These are phyloP conservation scores for Brenthis ino DNA, from an alignment of 2,888 invertebrate species.

Conservation along the genomic window DNA sequence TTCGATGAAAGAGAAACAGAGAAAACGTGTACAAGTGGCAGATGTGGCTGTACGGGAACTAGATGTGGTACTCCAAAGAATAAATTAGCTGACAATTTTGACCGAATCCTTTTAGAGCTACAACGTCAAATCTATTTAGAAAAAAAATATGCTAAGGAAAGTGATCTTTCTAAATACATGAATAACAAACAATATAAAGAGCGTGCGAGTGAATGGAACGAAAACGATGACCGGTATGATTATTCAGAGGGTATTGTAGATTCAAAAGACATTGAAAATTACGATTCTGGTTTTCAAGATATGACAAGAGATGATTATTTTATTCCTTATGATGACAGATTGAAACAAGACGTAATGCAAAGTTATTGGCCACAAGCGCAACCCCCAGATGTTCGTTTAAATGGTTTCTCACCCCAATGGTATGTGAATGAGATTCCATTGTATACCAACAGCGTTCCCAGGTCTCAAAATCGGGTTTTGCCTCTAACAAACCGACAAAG, in stretches of 20 bases:
- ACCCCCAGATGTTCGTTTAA: slow-evolving; percentile 9
- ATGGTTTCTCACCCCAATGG: slow-evolving; percentile 44
- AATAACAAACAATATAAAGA: neutral
- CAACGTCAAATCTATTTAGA: slow-evolving; percentile 37
- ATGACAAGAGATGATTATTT: slow-evolving; percentile 21
- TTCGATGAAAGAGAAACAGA: slow-evolving; percentile 23
- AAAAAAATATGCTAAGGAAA: neutral
- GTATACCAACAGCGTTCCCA: slow-evolving; percentile 24
- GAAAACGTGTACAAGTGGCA: slow-evolving; percentile 36
- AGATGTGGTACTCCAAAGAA: slow-evolving; percentile 29
- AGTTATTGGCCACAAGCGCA: neutral
- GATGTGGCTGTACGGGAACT: slow-evolving; percentile 39
- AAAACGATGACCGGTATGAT: neutral
- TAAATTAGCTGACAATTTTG: slow-evolving; percentile 39
- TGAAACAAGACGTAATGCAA: neutral
- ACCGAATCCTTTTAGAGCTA: slow-evolving; percentile 43
- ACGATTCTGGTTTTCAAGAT: slow-evolving; percentile 32
- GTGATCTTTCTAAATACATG: neutral
- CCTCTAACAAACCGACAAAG: slow-evolving; percentile 49
- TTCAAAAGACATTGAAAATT: slow-evolving; percentile 41
- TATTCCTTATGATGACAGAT: neutral
- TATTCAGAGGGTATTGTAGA: slow-evolving; percentile 52
- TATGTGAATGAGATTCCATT: slow-evolving; percentile 39
- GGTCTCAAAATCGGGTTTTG: slow-evolving; percentile 41
- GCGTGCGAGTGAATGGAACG: too few relatives aligned